Evolutionary conservation across 2,797 vertebrate genomes (phyloP).

Genomic region (Brachyalestes nurse): DNA sequence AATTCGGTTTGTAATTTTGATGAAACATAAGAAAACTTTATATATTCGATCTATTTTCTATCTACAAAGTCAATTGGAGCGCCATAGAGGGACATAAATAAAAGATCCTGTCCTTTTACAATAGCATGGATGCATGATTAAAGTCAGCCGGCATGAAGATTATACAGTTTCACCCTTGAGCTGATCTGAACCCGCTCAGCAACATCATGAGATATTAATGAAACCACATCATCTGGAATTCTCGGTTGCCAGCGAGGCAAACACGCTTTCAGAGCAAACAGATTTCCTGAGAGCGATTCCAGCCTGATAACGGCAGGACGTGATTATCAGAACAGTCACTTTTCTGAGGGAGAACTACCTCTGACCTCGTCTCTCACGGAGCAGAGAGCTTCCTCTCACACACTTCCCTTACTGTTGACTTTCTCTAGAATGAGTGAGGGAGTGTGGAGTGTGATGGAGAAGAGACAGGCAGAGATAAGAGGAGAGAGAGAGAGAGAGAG

Average conservation of each 20-base stretch:
- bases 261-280: slow-evolving; percentile 32
- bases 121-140: slow-evolving; percentile 31
- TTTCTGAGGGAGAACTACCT: neutral
- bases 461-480: neutral
- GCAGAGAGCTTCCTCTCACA: neutral
- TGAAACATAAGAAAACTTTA: slow-evolving; percentile 17
- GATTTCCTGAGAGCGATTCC: slow-evolving; percentile 21
- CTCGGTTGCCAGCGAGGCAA: slow-evolving; percentile 34
- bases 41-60: neutral
- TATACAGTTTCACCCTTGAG: slow-evolving; percentile 14
- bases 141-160: slow-evolving; percentile 37
- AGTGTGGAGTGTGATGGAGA: neutral
- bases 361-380: neutral
- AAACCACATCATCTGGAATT: slow-evolving; percentile 40
- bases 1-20: slow-evolving; percentile 17
- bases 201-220: slow-evolving; percentile 55
- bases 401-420: neutral
- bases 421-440: neutral
- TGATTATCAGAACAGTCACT: slow-evolving; percentile 1
- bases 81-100: neutral
- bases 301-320: slow-evolving; percentile 4
- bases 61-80: slow-evolving; percentile 10
- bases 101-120: slow-evolving; percentile 12
- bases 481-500: neutral
- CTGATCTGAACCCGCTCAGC: slow-evolving; percentile 31